Evolutionary conservation across 35 echinoderm and acorn worm genomes (phyloP).

Genomic region (Anneissia japonica): DNA sequence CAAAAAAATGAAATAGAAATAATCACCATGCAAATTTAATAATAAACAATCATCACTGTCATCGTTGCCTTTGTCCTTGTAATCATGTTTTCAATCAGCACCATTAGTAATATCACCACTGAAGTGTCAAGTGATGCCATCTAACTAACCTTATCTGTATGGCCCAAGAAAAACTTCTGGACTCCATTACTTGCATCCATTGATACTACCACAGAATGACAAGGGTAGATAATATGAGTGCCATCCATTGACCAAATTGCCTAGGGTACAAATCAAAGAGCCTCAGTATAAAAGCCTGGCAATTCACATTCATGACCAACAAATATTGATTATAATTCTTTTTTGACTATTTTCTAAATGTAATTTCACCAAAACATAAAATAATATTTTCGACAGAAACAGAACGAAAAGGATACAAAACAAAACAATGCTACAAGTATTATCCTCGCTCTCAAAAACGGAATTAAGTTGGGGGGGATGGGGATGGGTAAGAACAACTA

Average conservation of each 20-base stretch:
- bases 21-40: neutral
- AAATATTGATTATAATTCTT: no score
- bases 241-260: slow-evolving; percentile 73
- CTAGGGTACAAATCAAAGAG: neutral
- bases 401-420: neutral
- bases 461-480: neutral
- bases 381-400: neutral
- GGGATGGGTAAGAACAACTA: neutral
- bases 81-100: neutral
- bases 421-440: neutral
- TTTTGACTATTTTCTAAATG: neutral
- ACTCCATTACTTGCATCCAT: slow-evolving; percentile 57
- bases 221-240: slow-evolving; percentile 76
- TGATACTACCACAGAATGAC: slow-evolving; percentile 79
- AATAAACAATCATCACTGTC: neutral
- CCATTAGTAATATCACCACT: no score
- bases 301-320: no score
- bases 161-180: slow-evolving; percentile 86
- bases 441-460: no score
- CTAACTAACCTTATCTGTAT: slow-evolving; percentile 74
- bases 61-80: no score
- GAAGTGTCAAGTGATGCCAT: no score
- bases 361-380: neutral
- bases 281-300: neutral
- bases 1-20: neutral